Evolutionary conservation across 2,113 vertebrate species (phyloP).

Genomic region (Vidua chalybeata): DNA sequence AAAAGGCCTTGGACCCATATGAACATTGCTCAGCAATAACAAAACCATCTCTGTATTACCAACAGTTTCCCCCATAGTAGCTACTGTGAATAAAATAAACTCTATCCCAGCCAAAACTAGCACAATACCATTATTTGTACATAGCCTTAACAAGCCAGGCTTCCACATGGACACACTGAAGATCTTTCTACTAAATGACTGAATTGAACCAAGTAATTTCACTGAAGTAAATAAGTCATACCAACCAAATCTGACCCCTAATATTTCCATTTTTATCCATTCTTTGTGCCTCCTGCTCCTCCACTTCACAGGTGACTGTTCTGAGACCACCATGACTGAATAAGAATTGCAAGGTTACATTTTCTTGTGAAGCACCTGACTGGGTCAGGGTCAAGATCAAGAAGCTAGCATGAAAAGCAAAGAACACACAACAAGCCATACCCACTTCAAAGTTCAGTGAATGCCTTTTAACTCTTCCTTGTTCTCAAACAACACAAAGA

Average conservation of each 20-base stretch:
- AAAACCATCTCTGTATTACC: neutral
- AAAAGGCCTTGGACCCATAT: neutral
- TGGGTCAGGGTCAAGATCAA: neutral
- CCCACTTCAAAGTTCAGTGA: neutral
- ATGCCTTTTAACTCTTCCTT: neutral
- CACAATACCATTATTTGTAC: neutral
- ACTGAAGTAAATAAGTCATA: neutral
- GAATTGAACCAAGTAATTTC: neutral
- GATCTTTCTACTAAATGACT: neutral
- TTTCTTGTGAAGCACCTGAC: neutral
- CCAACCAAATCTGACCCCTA: neutral
- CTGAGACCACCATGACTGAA: neutral
- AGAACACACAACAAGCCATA: neutral
- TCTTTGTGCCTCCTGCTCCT: neutral
- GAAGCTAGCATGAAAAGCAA: neutral
- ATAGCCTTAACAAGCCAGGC: neutral
- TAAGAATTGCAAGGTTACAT: neutral
- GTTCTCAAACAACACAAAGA: neutral
- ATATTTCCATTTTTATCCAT: neutral
- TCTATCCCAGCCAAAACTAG: neutral
- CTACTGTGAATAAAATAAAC: neutral
- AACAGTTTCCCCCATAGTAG: rapidly evolving
- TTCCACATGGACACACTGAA: neutral
- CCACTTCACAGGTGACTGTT: neutral
- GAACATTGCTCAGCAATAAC: neutral